Percentiles rank a stretch among this genome's conserved stretches.
Conservation (phyloP, 2,113 vertebrate species). For the Tychaedon coryphoeus region DNA sequence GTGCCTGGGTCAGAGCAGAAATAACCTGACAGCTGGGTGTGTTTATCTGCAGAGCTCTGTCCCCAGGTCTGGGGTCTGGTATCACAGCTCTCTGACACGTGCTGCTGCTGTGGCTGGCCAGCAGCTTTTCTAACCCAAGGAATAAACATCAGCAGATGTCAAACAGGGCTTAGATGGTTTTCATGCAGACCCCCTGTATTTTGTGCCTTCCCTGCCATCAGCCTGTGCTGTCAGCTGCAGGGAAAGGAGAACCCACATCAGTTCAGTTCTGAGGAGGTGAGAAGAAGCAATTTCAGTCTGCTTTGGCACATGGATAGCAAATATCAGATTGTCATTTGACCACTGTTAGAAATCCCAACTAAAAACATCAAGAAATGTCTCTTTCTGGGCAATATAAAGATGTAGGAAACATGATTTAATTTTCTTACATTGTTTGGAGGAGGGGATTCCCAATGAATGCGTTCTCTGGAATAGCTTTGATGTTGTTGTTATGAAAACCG, state of each 20-base stretch:
- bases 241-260: background rate
- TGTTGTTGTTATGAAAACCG: slow-evolving; percentile 96
- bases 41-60: background rate
- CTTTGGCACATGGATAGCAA: background rate
- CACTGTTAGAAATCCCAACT: background rate
- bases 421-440: slow-evolving; percentile 92
- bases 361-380: background rate
- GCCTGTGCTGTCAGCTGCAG: background rate
- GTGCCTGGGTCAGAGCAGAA: background rate
- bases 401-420: background rate
- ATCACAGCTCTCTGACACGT: background rate
- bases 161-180: background rate
- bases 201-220: background rate
- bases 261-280: background rate
- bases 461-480: slow-evolving; percentile 91
- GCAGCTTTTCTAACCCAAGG: background rate
- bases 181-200: background rate
- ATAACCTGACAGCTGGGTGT: background rate
- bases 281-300: background rate
- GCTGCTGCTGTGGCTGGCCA: background rate
- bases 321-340: background rate
- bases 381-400: background rate
- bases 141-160: background rate
- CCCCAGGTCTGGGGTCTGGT: background rate
- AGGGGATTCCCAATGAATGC: slow-evolving; percentile 94